Base-by-base conservation (phyloP, 2,797 vertebrate species). In the Cuniculus paca region DNA sequence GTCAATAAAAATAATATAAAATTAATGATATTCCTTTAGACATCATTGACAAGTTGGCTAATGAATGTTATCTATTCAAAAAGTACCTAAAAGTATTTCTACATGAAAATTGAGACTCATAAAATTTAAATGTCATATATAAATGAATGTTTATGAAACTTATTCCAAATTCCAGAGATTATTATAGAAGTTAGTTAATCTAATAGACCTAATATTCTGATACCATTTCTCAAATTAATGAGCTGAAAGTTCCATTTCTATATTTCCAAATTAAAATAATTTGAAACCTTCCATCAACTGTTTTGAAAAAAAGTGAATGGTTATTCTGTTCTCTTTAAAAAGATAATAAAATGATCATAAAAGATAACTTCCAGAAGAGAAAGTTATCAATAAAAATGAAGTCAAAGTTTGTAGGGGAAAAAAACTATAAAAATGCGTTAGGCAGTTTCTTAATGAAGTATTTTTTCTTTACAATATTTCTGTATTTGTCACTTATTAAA, bases 1-100 rank as follows among this genome's bases (percentile, higher is more conserved):
- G 48, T 82, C 36, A 70, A 56, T 95, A 45, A 54, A 70, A 81
- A 26, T 34, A 89, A 85, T 12, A 54, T 48, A 77, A 91, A 92
- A 36, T 42, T 74, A 20, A n/a, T 22, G 39, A 14, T 34, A 26
- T 2, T 36, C 14, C n/a, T 24, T 22, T 68, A 81, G 19, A 5
- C 20, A 6, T 56, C 34, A n/a, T 9, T 70, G 61, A 50, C 31
- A 75, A 92, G 68, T 17, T 63, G 13, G 28, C 5, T 79, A 83
- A 72, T 72, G 28, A 50, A 24, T 48, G 26, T 60, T 4, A 17
- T 85, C 34, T 22, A 11, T 61, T 78, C 12, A n/a, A 63, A 77
- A 78, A n/a, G 6, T 22, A 72, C 6, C 4, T 60, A 19, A 36
- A 72, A 26, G 1, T 28, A 85, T 88, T 14, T 10, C 5, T 60